These are phyloP conservation scores for Pelagia noctiluca DNA, from an alignment of 30 jellyfish, hydroid and myxozoan genomes.

Conservation along the genomic window DNA sequence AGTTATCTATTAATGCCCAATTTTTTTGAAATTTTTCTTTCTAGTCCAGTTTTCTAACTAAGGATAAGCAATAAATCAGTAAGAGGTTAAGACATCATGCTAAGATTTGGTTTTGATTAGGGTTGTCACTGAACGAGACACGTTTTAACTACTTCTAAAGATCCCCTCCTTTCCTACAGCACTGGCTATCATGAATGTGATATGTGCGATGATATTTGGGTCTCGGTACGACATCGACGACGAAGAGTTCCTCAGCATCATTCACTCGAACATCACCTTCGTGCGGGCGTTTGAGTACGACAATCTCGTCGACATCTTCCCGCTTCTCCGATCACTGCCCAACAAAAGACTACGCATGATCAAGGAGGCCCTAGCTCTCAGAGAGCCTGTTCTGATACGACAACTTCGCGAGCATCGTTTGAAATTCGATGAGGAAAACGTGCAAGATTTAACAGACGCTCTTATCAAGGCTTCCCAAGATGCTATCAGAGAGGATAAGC, in stretches of 20 bases:
- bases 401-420: slow-evolving; percentile 73
- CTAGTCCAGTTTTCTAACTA: too few relatives aligned
- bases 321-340: slow-evolving; percentile 78
- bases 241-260: slow-evolving; percentile 75
- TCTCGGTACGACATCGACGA: slow-evolving; percentile 78
- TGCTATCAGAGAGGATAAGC: slow-evolving; percentile 73
- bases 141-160: too few relatives aligned
- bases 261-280: slow-evolving; percentile 69
- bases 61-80: too few relatives aligned
- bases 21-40: too few relatives aligned
- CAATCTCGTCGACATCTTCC: slow-evolving; percentile 83
- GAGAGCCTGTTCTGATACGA: slow-evolving; percentile 72
- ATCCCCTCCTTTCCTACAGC: slow-evolving; percentile 32
- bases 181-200: slow-evolving; percentile 82
- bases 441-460: slow-evolving; percentile 77
- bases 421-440: slow-evolving; percentile 64
- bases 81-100: too few relatives aligned
- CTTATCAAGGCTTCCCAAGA: slow-evolving; percentile 72
- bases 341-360: slow-evolving; percentile 74
- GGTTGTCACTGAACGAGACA: too few relatives aligned
- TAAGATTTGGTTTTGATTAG: too few relatives aligned
- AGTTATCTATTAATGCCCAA: too few relatives aligned
- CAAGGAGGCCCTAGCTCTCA: slow-evolving; percentile 67
- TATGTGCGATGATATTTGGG: slow-evolving; percentile 88
- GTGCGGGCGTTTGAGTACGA: slow-evolving; percentile 90